Base-by-base conservation (phyloP, 2,888 invertebrate genomes). In the Sisyra nigra region DNA sequence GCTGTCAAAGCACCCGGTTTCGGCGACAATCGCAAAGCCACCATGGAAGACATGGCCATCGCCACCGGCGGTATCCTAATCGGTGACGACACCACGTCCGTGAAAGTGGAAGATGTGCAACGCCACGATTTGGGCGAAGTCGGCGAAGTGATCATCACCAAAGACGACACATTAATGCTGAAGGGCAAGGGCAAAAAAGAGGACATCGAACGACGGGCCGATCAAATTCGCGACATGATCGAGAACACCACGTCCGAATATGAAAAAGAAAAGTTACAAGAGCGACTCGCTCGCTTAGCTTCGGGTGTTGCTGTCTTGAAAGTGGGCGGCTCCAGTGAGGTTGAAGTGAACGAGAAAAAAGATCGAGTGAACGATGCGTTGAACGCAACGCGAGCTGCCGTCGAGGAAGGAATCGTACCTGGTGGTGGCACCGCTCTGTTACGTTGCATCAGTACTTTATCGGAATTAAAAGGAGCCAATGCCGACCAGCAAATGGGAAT, bases 1-100 rank as follows among this genome's bases (percentile, higher is more conserved):
- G 67, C 67, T 14, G 66, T 68, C 3, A 68, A 68, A 54, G 67
- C 67, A 10, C 67, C 67, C 40, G 66, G 67, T 31, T 66, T 67
- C 46, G 68, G 67, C n/a, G 67, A 67, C 48, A 63, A 66, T 46
- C 56, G 66, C 33, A 67, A 66, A 54, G 56, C 63, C 2, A 65
- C 65, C 8, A 52, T 68, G 15, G 55, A 60, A 42, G 68, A 68
- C 47, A 66, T 68, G 56, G 65, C 67, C 3, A 58, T 65, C 40
- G 56, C 67, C 4, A 66, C 66, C 19, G 66, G 66, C 38, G 66
- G 64, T 36, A 58, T 60, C 38, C 59, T 65, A 2, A 64, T 67
- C 49, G 61, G 63, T 13, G 61, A 63, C 49, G 66, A 67, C 46
- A 62, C 65, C 29, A 58, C 61, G 45, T 60, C 66, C 45, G 58